phyloP scores from a whole-genome alignment of 2,888 invertebrate species.

The Troides helena region DNA sequence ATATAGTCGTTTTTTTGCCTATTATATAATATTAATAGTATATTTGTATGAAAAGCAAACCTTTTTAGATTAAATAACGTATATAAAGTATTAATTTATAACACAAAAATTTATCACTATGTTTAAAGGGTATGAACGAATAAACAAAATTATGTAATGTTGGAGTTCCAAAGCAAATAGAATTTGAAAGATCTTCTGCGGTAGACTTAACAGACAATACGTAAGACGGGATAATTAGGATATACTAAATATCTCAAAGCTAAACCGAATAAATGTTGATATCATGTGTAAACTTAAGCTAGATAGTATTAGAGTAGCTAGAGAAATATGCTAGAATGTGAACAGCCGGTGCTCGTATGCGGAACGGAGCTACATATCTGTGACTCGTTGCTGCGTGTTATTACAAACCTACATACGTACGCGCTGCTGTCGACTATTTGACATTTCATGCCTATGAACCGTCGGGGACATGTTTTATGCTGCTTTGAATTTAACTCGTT shows the following conservation, averaged over 20 bases:
- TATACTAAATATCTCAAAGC: constrained; percentile 7
- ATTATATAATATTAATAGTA: too few relatives aligned
- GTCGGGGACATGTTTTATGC: constrained; percentile 58
- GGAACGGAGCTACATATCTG: constrained; percentile 71
- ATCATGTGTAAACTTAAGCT: constrained; percentile 26
- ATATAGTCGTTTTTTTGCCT: too few relatives aligned
- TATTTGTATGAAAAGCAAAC: too few relatives aligned
- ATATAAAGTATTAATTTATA: too few relatives aligned
- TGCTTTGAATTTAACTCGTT: not conserved
- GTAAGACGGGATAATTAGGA: not conserved
- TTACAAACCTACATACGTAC: constrained; percentile 76
- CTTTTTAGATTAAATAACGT: too few relatives aligned
- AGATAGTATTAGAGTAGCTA: constrained; percentile 54
- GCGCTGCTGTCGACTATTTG: constrained; percentile 64
- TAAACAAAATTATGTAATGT: too few relatives aligned
- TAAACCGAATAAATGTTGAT: constrained; percentile 17
- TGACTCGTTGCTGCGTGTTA: constrained; percentile 78
- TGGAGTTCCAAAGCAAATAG: too few relatives aligned
- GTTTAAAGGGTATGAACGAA: too few relatives aligned
- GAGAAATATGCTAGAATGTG: constrained; percentile 73
- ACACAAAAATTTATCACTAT: too few relatives aligned
- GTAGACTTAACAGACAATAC: not conserved
- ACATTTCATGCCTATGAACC: constrained; percentile 77
- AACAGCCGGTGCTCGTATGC: constrained; percentile 67
- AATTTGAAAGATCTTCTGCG: too few relatives aligned